phyloP scores from a whole-genome alignment of 2,888 invertebrate genomes.

The Melipona bicolor region DNA sequence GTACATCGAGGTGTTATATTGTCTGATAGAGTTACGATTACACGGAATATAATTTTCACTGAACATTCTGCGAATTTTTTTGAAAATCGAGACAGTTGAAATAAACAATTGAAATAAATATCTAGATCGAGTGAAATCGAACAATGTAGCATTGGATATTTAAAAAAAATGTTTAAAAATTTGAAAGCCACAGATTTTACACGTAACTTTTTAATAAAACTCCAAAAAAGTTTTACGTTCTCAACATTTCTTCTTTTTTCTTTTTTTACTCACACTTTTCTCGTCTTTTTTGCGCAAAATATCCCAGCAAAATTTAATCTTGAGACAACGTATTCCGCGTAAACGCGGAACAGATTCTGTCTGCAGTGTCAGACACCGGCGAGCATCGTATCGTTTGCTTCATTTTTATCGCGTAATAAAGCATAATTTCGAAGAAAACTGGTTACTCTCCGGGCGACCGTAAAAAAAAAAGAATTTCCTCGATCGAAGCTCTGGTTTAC shows the following conservation, averaged over 20 bases:
- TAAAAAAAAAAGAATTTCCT: not conserved
- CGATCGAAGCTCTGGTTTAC: not conserved
- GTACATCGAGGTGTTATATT: not conserved
- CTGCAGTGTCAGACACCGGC: too few relatives aligned
- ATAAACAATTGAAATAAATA: not conserved
- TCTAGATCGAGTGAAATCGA: not conserved
- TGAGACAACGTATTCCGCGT: not conserved
- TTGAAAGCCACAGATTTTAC: not conserved
- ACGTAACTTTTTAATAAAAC: too few relatives aligned
- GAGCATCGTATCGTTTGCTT: not conserved
- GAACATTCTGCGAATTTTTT: not conserved
- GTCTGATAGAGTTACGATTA: too few relatives aligned
- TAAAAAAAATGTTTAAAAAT: constrained; percentile 10
- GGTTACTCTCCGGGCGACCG: not conserved
- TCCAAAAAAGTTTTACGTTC: too few relatives aligned
- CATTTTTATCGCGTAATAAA: not conserved
- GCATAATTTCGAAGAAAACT: not conserved
- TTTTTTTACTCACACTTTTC: too few relatives aligned
- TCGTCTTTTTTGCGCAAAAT: too few relatives aligned
- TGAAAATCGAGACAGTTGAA: not conserved
- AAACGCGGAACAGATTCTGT: too few relatives aligned
- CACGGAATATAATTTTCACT: not conserved
- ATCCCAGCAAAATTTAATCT: not conserved
- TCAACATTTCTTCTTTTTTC: too few relatives aligned
- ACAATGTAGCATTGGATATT: not conserved